Evolutionary conservation across 1,140 invertebrate genomes (phyloP).

Genomic region (Colletes latitarsis): DNA sequence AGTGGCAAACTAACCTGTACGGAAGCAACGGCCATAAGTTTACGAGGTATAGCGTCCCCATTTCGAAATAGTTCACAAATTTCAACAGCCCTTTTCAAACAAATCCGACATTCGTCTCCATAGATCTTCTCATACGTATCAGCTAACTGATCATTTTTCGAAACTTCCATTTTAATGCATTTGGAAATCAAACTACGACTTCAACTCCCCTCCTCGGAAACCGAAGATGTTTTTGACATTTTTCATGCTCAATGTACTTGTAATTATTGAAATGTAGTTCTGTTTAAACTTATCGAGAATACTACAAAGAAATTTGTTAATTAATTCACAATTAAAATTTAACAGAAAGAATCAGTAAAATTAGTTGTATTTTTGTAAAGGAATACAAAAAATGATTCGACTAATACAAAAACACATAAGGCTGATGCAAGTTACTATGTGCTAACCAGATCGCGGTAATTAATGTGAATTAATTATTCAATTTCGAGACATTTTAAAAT

Average conservation of each 20-base stretch:
- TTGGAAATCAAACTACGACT: constrained; percentile 21
- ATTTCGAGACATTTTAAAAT: not conserved
- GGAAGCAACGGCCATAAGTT: constrained; percentile 73
- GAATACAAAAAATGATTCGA: not conserved
- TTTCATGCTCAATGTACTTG: constrained; percentile 7
- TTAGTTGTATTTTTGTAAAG: not conserved
- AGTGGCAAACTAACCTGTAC: constrained; percentile 72
- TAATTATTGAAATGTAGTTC: not conserved
- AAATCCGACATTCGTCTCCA: constrained; percentile 67
- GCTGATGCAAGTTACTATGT: not conserved
- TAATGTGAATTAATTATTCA: not conserved
- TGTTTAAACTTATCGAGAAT: not conserved
- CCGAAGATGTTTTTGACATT: constrained; percentile 26
- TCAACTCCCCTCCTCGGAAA: constrained; percentile 24
- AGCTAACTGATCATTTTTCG: constrained; percentile 15
- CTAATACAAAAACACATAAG: not conserved
- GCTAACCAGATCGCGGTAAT: not conserved
- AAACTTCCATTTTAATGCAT: constrained; percentile 49
- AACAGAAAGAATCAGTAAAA: not conserved
- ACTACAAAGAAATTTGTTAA: not conserved
- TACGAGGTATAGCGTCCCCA: constrained; percentile 62
- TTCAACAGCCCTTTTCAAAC: constrained; percentile 62
- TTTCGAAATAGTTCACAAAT: constrained; percentile 67
- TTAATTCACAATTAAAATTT: not conserved
- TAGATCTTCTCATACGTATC: constrained; percentile 35